Evolutionary conservation across 2,888 invertebrate species (phyloP), one percentile per base, ranked within the genome.

Genomic region (Adela reaumurella): DNA sequence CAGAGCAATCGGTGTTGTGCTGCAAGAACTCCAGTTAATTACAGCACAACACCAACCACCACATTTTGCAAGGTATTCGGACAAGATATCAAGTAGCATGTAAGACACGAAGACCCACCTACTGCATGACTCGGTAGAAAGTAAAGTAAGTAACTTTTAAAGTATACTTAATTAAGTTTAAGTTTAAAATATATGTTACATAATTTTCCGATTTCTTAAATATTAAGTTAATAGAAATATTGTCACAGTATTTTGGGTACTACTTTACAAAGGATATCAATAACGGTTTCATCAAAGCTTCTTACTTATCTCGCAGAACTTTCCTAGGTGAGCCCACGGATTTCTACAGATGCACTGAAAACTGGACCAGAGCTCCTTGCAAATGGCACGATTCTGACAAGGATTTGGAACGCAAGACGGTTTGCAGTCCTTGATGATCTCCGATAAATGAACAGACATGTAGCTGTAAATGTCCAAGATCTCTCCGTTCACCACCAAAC

Each of bases 341-440:
- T 96, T 96, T 57, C 88, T 88, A 72, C 97, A 97, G 55, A 92
- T 88, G 66, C 97, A 97, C 61, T 91, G 89, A 59, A 94, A 96
- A 24, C 89, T 89, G 52, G 93, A 94, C 95, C 95, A 96, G 1
- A 91, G 76, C 65, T 96, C 94, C 59, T 92, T 92, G 64, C 93
- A 97, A 54, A 85, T 86, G 0, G 94, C 96, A 45, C 89, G 92
- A 65, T 97, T 95, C 67, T 90, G 88, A 65, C 96, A 97, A 8
- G 95, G 95, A 64, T 94, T 94, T 0, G 94, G 94, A 55, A 93
- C 92, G 69, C 97, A 97, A 0, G 94, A 94, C 0, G 95, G 94
- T 63, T 92, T 92, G 64, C 97, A 97, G 64, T 94, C 94, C 65
- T 91, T 90, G 52, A 93, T 92, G 53, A 96, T 94, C 69, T 94